Base-by-base conservation (phyloP, 1,140 invertebrate genomes). In the Drosophila azteca region DNA sequence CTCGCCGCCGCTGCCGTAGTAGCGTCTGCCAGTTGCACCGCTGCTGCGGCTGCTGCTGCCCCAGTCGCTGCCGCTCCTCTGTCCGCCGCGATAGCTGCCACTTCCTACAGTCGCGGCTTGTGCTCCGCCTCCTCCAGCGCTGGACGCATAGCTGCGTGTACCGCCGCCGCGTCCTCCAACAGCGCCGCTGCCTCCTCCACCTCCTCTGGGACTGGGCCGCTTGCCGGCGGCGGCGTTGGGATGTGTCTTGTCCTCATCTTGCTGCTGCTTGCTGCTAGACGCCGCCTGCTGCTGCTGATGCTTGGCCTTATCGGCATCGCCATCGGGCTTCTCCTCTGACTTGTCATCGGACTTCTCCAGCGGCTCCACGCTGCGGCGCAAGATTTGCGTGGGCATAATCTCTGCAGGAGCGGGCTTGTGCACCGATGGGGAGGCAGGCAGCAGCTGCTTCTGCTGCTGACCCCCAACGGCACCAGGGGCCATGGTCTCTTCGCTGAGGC, bases 131-230 rank as follows among this genome's bases (percentile, higher is more conserved):
- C 43, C 57, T 8, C 63, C 58, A 24, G 67, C 44, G 44, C 60
- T 69, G 13, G 77, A 68, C 44, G 90, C 85, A 48, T 69, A 44
- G 72, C 57, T 13, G 62, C 68, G 80, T 41, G 76, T 2, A 31
- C 48, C 62, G 6, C 82, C 57, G 7, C 73, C 58, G 0, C 65
- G 51, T 6, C 74, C 75, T 45, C 89, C 15, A 26, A 39, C 35
- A 13, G 35, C 11, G 3, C 66, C 6, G 7, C 13, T 43, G 39
- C 41, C 17, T 41, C 68, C 31, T 90, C 92, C n/a, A 64, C 64
- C 62, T 90, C 92, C 65, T 91, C 81, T 92, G 91, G 64, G 62
- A 72, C 62, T 93, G 90, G 58, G 63, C 29, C 71, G 53, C 83
- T 90, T 82, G 61, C 93, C 57, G 6, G 48, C 63, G 1, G 50